These are phyloP conservation scores for Otis tarda DNA, from an alignment of 2,113 vertebrate species.

Conservation along the genomic window DNA sequence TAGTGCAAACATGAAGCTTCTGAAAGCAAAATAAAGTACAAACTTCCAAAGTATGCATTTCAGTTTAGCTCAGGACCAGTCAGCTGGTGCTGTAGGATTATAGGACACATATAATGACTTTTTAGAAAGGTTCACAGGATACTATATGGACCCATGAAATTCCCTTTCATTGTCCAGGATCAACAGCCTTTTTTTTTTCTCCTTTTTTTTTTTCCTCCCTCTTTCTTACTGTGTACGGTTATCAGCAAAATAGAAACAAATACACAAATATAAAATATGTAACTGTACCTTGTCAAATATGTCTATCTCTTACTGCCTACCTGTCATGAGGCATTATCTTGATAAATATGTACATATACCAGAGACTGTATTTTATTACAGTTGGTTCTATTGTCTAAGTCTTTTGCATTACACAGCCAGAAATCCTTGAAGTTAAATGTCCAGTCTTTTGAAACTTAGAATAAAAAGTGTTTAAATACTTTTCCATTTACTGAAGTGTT, in stretches of 20 bases:
- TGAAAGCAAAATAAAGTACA: background rate
- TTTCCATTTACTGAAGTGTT: constrained; percentile 64
- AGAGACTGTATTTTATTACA: constrained; percentile 43
- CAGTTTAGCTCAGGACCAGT: background rate
- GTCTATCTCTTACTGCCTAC: background rate
- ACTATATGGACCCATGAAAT: background rate
- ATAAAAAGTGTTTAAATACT: constrained; percentile 64
- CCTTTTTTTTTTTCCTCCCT: rapidly evolving
- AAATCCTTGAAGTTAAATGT: constrained; percentile 53
- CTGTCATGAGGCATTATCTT: background rate
- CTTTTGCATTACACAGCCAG: constrained; percentile 37
- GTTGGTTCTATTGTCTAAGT: constrained; percentile 22
- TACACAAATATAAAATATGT: background rate
- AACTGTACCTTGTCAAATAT: constrained; percentile 1
- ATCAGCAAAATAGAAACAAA: background rate
- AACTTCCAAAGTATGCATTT: background rate
- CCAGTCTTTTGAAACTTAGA: constrained; percentile 60
- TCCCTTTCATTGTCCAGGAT: background rate
- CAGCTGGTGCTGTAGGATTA: background rate
- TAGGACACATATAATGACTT: background rate
- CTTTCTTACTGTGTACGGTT: background rate
- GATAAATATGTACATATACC: constrained; percentile 3
- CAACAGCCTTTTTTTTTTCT: background rate
- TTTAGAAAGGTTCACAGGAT: background rate
- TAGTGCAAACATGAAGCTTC: background rate